Evolutionary conservation across 2,113 vertebrate genomes (phyloP).

Genomic region (human (Homo sapiens)): DNA sequence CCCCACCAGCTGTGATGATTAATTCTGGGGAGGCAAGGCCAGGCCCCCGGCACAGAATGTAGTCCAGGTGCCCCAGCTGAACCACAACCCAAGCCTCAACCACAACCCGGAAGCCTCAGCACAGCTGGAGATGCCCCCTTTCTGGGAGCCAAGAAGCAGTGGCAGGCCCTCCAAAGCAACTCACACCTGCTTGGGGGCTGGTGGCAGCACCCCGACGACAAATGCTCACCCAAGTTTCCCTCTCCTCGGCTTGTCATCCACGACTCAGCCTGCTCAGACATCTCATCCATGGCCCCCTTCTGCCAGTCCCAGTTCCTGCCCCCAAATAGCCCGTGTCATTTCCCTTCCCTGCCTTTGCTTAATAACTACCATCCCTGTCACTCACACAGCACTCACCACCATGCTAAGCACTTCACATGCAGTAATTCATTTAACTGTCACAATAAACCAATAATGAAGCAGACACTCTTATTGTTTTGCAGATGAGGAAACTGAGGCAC

Average conservation of each 20-base stretch:
- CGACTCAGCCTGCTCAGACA: not conserved
- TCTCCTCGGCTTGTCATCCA: too few relatives aligned
- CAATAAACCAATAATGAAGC: not conserved
- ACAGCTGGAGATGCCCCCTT: not conserved
- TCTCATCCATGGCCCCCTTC: not conserved
- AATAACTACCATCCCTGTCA: not conserved
- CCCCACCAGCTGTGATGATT: conserved; percentile 92
- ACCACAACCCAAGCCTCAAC: not conserved
- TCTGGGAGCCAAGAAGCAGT: not conserved
- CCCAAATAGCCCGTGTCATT: accelerated
- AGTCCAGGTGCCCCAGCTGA: not conserved
- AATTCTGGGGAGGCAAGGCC: conserved; percentile 82
- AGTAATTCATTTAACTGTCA: not conserved
- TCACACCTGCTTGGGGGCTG: not conserved
- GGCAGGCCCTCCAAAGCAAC: not conserved
- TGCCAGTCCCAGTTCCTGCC: not conserved
- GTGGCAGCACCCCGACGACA: not conserved
- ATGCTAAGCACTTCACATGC: too few relatives aligned
- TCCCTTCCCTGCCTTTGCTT: not conserved
- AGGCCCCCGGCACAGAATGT: not conserved
- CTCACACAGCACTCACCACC: not conserved
- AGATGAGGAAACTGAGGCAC: not conserved
- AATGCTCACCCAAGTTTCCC: too few relatives aligned
- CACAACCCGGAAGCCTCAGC: not conserved
- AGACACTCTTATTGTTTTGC: not conserved